phyloP scores from a whole-genome alignment of 2,888 invertebrate genomes.

The Drosophila algonquin region DNA sequence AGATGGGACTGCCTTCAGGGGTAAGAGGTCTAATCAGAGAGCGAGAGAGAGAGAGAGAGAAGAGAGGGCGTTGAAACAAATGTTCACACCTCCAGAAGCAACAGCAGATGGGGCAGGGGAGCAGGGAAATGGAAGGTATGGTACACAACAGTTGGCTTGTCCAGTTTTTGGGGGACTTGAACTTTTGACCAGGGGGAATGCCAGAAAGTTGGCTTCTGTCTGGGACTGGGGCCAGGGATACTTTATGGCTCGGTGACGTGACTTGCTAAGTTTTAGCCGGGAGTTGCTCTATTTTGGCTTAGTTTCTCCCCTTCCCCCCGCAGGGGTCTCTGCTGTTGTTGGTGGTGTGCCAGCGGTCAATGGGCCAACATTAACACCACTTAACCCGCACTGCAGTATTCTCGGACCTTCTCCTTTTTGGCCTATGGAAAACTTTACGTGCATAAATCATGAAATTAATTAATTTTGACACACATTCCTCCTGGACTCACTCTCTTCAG shows the following conservation, averaged over 20 bases:
- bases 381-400: constrained; percentile 38
- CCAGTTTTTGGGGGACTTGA: constrained; percentile 56
- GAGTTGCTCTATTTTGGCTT: constrained; percentile 23
- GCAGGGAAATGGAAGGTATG: neutral
- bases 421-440: constrained; percentile 61
- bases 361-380: constrained; percentile 60
- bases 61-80: constrained; percentile 66
- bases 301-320: constrained; percentile 8
- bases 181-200: constrained; percentile 54
- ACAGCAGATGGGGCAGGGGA: neutral
- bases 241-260: constrained; percentile 71
- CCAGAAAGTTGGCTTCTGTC: constrained; percentile 52
- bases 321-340: constrained; percentile 21
- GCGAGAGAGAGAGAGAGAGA: constrained; percentile 45
- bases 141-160: constrained; percentile 50
- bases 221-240: constrained; percentile 45
- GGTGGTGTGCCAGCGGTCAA: constrained; percentile 39
- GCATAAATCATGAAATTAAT: constrained; percentile 84
- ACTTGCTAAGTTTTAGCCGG: constrained; percentile 56
- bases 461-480: constrained; percentile 83
- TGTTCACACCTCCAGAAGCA: constrained; percentile 69
- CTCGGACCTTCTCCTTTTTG: constrained; percentile 2
- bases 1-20: constrained; percentile 55
- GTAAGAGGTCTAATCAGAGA: constrained; percentile 37
- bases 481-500: constrained; percentile 15